Evolutionary conservation across 2,113 vertebrate genomes (phyloP).

Genomic region (Platanista minor): DNA sequence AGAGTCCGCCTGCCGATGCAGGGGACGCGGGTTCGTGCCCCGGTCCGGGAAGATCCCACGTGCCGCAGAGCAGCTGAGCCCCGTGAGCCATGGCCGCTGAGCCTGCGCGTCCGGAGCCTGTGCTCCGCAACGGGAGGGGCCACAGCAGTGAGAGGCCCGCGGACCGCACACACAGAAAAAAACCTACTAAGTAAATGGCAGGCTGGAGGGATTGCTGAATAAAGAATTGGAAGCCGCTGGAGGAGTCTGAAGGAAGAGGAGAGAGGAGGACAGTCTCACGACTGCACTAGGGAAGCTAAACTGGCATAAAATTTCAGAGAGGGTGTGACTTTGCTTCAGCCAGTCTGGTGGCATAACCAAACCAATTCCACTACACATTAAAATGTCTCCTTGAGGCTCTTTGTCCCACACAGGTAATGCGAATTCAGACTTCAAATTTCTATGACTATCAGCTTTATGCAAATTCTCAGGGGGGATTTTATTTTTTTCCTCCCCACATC

Average conservation of each 20-base stretch:
- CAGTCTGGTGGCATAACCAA: not conserved
- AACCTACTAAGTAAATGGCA: too few relatives aligned
- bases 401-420: not conserved
- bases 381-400: not conserved
- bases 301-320: not conserved
- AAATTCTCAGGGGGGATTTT: not conserved
- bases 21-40: too few relatives aligned
- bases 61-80: too few relatives aligned
- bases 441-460: not conserved
- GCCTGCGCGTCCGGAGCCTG: too few relatives aligned
- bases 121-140: too few relatives aligned
- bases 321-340: not conserved
- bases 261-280: not conserved
- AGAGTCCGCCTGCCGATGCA: too few relatives aligned
- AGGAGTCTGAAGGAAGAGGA: not conserved
- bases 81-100: too few relatives aligned
- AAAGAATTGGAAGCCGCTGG: not conserved
- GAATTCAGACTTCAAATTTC: not conserved
- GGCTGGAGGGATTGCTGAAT: not conserved
- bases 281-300: not conserved
- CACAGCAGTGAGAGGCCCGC: too few relatives aligned
- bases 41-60: too few relatives aligned
- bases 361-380: not conserved
- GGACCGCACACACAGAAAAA: too few relatives aligned
- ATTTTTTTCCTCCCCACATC: not conserved